Percentiles rank a stretch among this genome's conserved stretches.
phyloP scores from a whole-genome alignment of 2,797 vertebrate genomes.

The Microchirus variegatus region DNA sequence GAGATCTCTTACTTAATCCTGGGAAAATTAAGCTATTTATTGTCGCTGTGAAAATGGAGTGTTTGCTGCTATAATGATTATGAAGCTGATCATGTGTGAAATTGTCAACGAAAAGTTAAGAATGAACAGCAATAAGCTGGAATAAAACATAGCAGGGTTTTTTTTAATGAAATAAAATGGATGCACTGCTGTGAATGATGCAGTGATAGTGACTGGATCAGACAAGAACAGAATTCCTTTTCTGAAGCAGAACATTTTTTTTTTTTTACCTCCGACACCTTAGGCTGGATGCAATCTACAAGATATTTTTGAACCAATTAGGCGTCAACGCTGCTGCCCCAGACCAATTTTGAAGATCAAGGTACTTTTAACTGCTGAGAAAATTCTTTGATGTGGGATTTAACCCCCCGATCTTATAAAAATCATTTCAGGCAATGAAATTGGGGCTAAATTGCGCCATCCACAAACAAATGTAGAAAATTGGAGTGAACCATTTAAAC shows the following conservation, averaged over 20 bases:
- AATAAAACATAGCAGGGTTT: too few relatives aligned
- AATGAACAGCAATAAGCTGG: too few relatives aligned
- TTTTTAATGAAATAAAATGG: too few relatives aligned
- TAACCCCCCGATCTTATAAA: slow-evolving; percentile 76
- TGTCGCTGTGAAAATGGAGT: too few relatives aligned
- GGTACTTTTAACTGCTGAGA: slow-evolving; percentile 68
- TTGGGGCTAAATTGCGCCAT: slow-evolving; percentile 79
- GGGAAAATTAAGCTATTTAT: too few relatives aligned
- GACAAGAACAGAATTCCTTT: slow-evolving; percentile 52
- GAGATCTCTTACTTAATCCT: too few relatives aligned
- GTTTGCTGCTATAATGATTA: too few relatives aligned
- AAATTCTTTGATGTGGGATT: slow-evolving; percentile 80
- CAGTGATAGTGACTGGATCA: slow-evolving; percentile 25
- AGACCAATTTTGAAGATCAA: slow-evolving; percentile 80
- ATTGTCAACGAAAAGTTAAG: too few relatives aligned
- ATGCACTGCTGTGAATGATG: too few relatives aligned
- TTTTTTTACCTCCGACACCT: slow-evolving; percentile 63
- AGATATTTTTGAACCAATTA: slow-evolving; percentile 81
- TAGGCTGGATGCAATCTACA: slow-evolving; percentile 71
- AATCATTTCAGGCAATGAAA: slow-evolving; percentile 75
- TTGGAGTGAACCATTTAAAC: slow-evolving; percentile 60
- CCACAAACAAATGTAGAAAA: slow-evolving; percentile 77
- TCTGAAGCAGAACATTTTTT: too few relatives aligned
- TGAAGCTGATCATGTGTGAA: too few relatives aligned
- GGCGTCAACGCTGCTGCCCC: slow-evolving; percentile 71